These are phyloP conservation scores for Pyrocephalus nanus DNA, from an alignment of 2,797 vertebrate genomes.

Conservation along the genomic window DNA sequence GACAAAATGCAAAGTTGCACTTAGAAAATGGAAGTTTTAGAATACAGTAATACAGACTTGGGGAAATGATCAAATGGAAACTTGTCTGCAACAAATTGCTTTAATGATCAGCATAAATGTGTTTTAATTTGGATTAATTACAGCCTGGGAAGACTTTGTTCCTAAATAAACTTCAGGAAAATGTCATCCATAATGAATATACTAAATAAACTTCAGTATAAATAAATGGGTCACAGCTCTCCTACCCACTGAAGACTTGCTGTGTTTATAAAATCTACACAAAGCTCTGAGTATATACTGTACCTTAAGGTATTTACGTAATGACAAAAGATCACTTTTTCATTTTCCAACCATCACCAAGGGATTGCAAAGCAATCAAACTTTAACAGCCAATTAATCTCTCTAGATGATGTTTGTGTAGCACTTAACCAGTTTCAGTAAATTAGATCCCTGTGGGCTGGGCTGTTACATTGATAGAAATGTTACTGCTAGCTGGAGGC, in stretches of 20 bases:
- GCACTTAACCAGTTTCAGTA: slow-evolving; percentile 66
- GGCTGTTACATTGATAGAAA: slow-evolving; percentile 62
- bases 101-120: slow-evolving; percentile 52
- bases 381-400: slow-evolving; percentile 76
- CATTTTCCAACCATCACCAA: slow-evolving; percentile 63
- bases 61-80: slow-evolving; percentile 61
- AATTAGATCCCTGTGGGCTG: slow-evolving; percentile 70
- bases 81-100: slow-evolving; percentile 54
- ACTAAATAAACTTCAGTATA: slow-evolving; percentile 50
- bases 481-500: slow-evolving; percentile 56
- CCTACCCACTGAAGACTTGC: slow-evolving; percentile 24
- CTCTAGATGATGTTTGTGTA: slow-evolving; percentile 71
- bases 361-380: slow-evolving; percentile 70
- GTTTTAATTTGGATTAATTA: slow-evolving; percentile 69
- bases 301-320: slow-evolving; percentile 46
- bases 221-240: slow-evolving; percentile 21
- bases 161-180: slow-evolving; percentile 62
- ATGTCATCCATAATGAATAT: slow-evolving; percentile 44
- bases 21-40: background rate
- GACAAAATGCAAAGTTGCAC: background rate
- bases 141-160: slow-evolving; percentile 40
- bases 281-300: slow-evolving; percentile 28
- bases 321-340: slow-evolving; percentile 63
- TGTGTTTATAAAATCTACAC: slow-evolving; percentile 56
- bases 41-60: background rate